Percentiles rank a stretch among this genome's conserved stretches.
phyloP scores from a whole-genome alignment of 2,797 vertebrate species.

The Vultur gryphus region DNA sequence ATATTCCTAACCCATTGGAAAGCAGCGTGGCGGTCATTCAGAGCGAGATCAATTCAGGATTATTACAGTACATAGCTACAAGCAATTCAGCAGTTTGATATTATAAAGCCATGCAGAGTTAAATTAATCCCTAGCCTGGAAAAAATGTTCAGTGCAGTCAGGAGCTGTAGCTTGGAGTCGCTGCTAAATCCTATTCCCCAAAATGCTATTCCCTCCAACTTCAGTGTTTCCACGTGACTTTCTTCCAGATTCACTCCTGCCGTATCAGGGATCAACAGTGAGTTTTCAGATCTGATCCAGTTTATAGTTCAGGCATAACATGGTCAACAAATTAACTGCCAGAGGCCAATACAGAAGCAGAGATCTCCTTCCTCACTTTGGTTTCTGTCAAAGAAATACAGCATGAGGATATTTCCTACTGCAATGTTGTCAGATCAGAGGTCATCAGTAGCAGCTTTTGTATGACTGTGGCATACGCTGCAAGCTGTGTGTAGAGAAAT shows the following conservation, averaged over 20 bases:
- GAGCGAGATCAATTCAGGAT: not conserved
- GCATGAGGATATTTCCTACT: not conserved
- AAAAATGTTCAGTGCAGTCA: not conserved
- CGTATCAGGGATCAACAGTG: not conserved
- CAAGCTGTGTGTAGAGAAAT: not conserved
- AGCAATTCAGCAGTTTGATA: not conserved
- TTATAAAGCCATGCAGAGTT: not conserved
- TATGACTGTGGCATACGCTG: not conserved
- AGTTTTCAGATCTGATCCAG: not conserved
- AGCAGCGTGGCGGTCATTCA: not conserved
- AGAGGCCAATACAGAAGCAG: not conserved
- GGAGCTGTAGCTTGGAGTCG: not conserved
- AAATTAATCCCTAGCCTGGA: conserved; percentile 3
- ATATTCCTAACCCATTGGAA: not conserved
- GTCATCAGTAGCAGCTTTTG: not conserved
- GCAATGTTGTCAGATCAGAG: not conserved
- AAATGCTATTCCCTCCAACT: not conserved
- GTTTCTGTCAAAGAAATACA: not conserved
- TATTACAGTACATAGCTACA: not conserved
- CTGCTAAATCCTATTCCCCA: not conserved
- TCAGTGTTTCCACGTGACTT: not conserved
- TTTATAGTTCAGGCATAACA: not conserved
- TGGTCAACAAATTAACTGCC: not conserved
- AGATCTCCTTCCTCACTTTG: not conserved
- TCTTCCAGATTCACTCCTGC: not conserved